Evolutionary conservation across 2,888 invertebrate species (phyloP).

Genomic region (Plagodis pulveraria): DNA sequence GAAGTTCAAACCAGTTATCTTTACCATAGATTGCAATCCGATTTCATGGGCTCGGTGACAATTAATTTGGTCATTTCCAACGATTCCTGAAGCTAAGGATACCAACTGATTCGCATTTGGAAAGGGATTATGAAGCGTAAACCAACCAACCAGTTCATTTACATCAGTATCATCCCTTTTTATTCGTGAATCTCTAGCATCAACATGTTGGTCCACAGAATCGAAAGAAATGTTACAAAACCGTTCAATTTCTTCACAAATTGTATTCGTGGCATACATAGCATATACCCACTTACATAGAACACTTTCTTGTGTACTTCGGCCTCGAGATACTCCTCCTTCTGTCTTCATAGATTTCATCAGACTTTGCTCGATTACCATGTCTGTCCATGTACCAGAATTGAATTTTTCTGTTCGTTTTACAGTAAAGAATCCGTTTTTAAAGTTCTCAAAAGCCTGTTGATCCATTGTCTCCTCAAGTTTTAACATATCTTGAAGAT

Average conservation of each 20-base stretch:
- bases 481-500: constrained; percentile 46
- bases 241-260: constrained; percentile 17
- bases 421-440: constrained; percentile 17
- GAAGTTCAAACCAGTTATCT: constrained; percentile 37
- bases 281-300: constrained; percentile 46
- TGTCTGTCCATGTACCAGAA: constrained; percentile 59
- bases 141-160: constrained; percentile 30
- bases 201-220: constrained; percentile 57
- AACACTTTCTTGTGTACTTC: constrained; percentile 59
- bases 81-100: constrained; percentile 25
- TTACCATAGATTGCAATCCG: constrained; percentile 37
- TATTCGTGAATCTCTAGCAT: constrained; percentile 54
- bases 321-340: constrained; percentile 59
- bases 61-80: constrained; percentile 39
- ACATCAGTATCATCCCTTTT: constrained; percentile 39
- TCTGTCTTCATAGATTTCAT: constrained; percentile 58
- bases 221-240: constrained; percentile 44
- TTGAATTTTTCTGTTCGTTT: constrained; percentile 57
- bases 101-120: constrained; percentile 29
- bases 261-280: constrained; percentile 21
- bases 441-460: not conserved
- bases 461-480: constrained; percentile 41
- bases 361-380: constrained; percentile 51
- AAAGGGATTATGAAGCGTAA: constrained; percentile 30
- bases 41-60: constrained; percentile 45